Evolutionary conservation across 2,113 vertebrate species (phyloP), one percentile per base, ranked within the genome.

Genomic region (Oncorhynchus clarkii): DNA sequence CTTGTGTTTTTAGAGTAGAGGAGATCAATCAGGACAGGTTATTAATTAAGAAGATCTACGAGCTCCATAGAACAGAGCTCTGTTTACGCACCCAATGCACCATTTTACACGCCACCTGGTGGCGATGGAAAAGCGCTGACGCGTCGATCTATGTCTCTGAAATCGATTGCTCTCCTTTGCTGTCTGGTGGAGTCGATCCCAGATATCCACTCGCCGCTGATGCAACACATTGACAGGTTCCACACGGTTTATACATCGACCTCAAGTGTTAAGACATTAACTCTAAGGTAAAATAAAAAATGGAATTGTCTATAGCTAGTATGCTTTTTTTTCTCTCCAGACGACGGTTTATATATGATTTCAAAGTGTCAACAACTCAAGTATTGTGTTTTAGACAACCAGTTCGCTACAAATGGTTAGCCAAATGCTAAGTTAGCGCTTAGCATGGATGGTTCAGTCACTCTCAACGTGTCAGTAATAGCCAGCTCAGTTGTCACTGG

Each of bases 181-280:
- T 3, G 0, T 0, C 16, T 11, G 54, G 20, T 11, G 51, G 54
- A 68, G 12, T 85, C 59, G 80, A 88, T 82, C 26, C 60, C 78
- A 82, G 86, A 74, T 81, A 71, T 26, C 3, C 69, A 22, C 6
- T 65, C 27, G 9, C 22, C 78, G 90, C 92, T 94, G 93, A 94
- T 88, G 93, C 91, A 94, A 94, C 84, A 62, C 71, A 67, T 11
- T 83, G 82, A 81, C 88, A 77, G 79, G 4, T 77, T 77, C 14
- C 24, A n/a, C 3, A 67, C 69, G 76, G 81, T 31, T 70, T 51
- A 2, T 64, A 13, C 24, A 1, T 67, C 9, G 8, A 31, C 54
- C 5, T 34, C 66, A 49, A 71, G 12, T 5, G 69, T 16, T 16
- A 5, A 77, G 5, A 59, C 67, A 39, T 12, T 27, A 5, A 49